Conservation (phyloP, 1,140 invertebrate genomes). For the Brachionus paranguensis region DNA sequence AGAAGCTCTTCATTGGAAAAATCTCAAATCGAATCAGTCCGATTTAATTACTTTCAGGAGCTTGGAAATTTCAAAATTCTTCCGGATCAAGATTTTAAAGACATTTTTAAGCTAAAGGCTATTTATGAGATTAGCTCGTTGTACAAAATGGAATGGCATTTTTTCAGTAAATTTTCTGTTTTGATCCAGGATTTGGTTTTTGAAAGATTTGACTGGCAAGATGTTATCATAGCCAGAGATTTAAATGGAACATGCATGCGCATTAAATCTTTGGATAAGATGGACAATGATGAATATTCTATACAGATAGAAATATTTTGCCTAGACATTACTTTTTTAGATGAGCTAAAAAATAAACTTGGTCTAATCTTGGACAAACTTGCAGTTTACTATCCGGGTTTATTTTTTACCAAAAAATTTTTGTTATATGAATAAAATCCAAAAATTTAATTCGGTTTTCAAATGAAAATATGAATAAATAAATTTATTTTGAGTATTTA, state of each 20-base stretch:
- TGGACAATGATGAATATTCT: background rate
- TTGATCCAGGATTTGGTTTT: background rate
- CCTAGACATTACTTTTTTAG: background rate
- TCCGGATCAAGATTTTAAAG: background rate
- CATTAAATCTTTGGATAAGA: background rate
- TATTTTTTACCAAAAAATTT: constrained; percentile 9
- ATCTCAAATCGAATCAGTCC: background rate
- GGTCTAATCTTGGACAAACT: background rate
- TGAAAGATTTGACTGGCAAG: constrained; percentile 19
- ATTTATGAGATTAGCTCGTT: background rate
- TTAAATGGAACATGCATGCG: background rate
- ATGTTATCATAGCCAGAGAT: background rate
- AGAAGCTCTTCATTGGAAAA: background rate
- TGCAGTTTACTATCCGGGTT: background rate
- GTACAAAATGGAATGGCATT: background rate
- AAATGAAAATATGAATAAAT: background rate
- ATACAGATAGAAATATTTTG: background rate
- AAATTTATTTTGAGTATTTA: too few relatives aligned
- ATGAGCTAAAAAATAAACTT: background rate
- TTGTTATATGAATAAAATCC: background rate
- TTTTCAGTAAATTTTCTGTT: constrained; percentile 11
- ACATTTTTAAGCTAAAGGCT: background rate
- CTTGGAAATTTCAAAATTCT: background rate
- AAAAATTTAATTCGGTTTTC: background rate
- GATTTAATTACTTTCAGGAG: background rate